These are phyloP conservation scores for Hedychridium roseum DNA, from an alignment of 2,888 invertebrate genomes.

Conservation along the genomic window DNA sequence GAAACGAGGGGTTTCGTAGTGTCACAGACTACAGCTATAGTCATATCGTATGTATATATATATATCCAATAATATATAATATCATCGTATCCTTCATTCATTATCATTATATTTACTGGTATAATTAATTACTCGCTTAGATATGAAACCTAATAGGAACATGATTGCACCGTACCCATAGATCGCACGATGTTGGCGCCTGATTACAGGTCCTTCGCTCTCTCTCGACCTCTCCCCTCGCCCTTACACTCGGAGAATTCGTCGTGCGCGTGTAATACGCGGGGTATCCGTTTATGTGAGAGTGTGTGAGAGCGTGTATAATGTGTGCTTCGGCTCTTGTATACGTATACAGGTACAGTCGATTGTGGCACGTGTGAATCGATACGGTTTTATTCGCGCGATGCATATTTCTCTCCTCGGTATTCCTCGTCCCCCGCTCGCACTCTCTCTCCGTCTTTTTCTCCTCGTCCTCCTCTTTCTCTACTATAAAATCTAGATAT, in stretches of 20 bases:
- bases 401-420: background rate
- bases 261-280: conserved; percentile 22
- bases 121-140: conserved; percentile 64
- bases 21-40: conserved; percentile 56
- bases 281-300: too few species aligned
- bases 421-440: background rate
- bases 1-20: conserved; percentile 53
- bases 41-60: conserved; percentile 55
- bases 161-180: conserved; percentile 61
- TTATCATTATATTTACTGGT: conserved; percentile 63
- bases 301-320: conserved; percentile 32
- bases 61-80: conserved; percentile 61
- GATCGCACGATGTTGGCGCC: conserved; percentile 48
- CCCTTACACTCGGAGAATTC: background rate
- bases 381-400: background rate
- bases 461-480: conserved; percentile 3
- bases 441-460: background rate
- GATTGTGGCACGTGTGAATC: conserved; percentile 6
- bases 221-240: conserved; percentile 5
- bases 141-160: conserved; percentile 66
- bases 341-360: conserved; percentile 40
- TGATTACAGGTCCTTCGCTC: conserved; percentile 25
- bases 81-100: conserved; percentile 62
- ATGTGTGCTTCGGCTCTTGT: conserved; percentile 12
- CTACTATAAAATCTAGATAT: conserved; percentile 32